These are phyloP conservation scores for Lateolabrax maculatus DNA, from an alignment of 2,797 vertebrate species.

Conservation along the genomic window DNA sequence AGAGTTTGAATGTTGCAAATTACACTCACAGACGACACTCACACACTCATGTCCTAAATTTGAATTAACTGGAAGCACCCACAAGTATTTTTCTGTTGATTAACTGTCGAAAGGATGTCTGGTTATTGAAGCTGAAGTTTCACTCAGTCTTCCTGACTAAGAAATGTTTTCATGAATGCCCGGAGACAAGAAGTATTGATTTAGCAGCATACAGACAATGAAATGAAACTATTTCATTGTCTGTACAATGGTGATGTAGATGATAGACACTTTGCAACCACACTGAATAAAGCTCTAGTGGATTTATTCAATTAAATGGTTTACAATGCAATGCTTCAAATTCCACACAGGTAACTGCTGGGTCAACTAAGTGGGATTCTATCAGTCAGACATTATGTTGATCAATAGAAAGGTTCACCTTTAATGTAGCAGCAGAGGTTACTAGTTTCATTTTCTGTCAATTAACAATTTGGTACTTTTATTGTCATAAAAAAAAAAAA, in stretches of 20 bases:
- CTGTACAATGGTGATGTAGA: neutral
- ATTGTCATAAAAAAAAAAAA: too few species aligned
- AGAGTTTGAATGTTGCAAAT: slow-evolving; percentile 20
- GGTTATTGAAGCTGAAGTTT: neutral
- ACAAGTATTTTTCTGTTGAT: slow-evolving; percentile 15
- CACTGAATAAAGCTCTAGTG: neutral
- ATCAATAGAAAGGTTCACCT: too few species aligned
- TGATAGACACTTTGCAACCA: neutral
- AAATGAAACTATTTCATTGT: too few species aligned
- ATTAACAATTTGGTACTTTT: too few species aligned
- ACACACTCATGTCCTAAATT: neutral
- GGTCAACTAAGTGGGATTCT: too few species aligned
- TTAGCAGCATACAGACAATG: too few species aligned
- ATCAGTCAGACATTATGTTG: too few species aligned
- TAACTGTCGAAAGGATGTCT: slow-evolving; percentile 9
- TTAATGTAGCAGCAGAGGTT: too few species aligned
- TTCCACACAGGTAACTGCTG: too few species aligned
- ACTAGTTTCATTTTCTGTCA: too few species aligned
- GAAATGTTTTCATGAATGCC: neutral
- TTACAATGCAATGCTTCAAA: too few species aligned
- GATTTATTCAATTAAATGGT: neutral
- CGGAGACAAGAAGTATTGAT: neutral
- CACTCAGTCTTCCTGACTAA: neutral
- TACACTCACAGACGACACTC: neutral
- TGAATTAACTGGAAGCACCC: slow-evolving; percentile 13